A percentile compares a stretch with the other conserved stretches of the same genome.
Conservation (phyloP, 2,888 invertebrate genomes). For the Dasysyrphus albostriatus region DNA sequence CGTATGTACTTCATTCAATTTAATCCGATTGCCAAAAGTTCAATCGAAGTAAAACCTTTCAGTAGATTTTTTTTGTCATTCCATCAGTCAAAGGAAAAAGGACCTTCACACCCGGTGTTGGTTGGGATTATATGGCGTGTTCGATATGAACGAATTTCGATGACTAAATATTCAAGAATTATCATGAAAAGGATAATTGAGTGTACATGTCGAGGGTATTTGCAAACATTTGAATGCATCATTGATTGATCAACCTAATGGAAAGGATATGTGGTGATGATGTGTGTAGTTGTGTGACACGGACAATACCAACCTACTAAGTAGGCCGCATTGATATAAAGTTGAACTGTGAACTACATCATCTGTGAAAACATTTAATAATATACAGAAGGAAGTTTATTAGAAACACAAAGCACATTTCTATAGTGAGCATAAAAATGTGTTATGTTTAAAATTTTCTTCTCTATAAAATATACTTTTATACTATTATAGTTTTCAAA, state of each 20-base stretch:
- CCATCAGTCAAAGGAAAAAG: neutral
- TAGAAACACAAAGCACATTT: slow-evolving; percentile 43
- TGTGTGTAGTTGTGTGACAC: neutral
- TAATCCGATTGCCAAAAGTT: slow-evolving; percentile 28
- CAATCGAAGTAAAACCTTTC: neutral
- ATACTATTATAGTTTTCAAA: no score
- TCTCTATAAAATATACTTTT: no score
- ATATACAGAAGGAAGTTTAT: slow-evolving; percentile 10
- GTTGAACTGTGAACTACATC: slow-evolving; percentile 29
- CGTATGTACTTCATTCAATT: neutral
- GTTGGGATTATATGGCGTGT: neutral
- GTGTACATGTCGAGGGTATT: slow-evolving; percentile 43
- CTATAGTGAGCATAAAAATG: neutral
- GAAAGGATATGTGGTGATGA: slow-evolving; percentile 3
- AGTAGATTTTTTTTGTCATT: neutral
- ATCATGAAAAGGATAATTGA: slow-evolving; percentile 50
- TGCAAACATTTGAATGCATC: slow-evolving; percentile 60
- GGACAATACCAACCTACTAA: slow-evolving; percentile 31
- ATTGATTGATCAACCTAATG: slow-evolving; percentile 53
- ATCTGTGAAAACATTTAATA: slow-evolving; percentile 30
- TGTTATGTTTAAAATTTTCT: slow-evolving; percentile 42
- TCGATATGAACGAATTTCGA: neutral
- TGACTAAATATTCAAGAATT: slow-evolving; percentile 23
- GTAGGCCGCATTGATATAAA: slow-evolving; percentile 37
- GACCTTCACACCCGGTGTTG: neutral